Evolutionary conservation across 92 coral and sea anemone genomes (phyloP), one percentile per base, ranked within the genome.

Genomic region (Heteractis magnifica): DNA sequence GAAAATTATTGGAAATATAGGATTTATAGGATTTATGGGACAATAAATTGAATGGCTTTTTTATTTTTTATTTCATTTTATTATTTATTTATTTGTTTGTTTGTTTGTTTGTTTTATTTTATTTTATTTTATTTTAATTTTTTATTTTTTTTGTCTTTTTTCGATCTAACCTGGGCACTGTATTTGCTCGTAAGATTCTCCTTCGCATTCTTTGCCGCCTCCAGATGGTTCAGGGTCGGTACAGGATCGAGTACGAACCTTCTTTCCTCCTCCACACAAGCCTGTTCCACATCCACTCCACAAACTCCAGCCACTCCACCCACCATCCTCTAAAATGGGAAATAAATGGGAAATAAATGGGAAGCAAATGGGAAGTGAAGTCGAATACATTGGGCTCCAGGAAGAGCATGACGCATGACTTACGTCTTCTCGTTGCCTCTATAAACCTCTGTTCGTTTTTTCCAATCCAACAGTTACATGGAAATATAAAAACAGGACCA

Each of bases 281-380:
- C 92, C 88, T 0, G 81, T 58, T 14, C 94, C 97, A 64, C 97
- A 93, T 4, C 97, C 97, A 68, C 97, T 88, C 97, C 97, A 93
- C 80, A 49, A 23, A 51, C 89, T 84, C 97, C 97, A 93, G 10
- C 72, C 74, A 21, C 91, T 87, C 97, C 97, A 93, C 20, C 72
- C 81, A 20, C 97, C 97, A 58, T 90, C 89, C 83, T 88, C 97
- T 93, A 18, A 8, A 62, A 62, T 6, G 20, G 20, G 6, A 62
- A 18, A 62, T 34, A 2, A 34, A 34, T 34, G 44, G 44, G 44
- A 34, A 34, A 34, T 34, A 34, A 34, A 34, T 34, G 44, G 44
- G 44, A 34, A 34, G 3, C 3, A 34, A 34, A 34, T 2, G 44
- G 44, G 44, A 34, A 34, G 1, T 34, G 44, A 34, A 34, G 44